Evolutionary conservation across 2,888 invertebrate genomes (phyloP).

Genomic region (Oithona nana): DNA sequence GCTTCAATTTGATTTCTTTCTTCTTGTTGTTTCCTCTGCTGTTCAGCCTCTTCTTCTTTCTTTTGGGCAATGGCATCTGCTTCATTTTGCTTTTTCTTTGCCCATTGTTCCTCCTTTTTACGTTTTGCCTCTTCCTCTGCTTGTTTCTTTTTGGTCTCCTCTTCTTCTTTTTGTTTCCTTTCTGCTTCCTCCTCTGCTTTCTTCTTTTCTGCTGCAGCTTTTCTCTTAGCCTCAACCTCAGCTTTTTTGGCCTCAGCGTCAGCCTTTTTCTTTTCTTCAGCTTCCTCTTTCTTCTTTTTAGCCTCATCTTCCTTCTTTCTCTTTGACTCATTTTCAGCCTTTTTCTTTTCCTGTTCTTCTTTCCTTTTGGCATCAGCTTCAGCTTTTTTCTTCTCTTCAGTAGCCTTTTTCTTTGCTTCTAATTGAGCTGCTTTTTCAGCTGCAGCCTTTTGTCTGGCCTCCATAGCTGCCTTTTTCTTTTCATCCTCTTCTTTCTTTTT

Average conservation of each 20-base stretch:
- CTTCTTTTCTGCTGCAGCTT: not conserved
- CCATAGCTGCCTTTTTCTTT: not conserved
- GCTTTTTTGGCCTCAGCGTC: no score
- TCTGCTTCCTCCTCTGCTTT: not conserved
- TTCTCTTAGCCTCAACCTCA: not conserved
- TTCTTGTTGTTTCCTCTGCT: not conserved
- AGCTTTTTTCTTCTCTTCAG: not conserved
- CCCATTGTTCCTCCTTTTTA: not conserved
- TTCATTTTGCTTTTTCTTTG: not conserved
- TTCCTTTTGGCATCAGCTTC: not conserved
- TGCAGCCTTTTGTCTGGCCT: not conserved
- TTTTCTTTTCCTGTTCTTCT: not conserved
- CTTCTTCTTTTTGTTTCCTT: not conserved
- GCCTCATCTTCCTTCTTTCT: not conserved
- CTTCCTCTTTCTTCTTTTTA: not conserved
- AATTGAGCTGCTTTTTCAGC: not conserved
- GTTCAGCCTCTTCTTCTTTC: not conserved
- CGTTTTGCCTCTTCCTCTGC: not conserved
- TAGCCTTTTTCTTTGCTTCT: not conserved
- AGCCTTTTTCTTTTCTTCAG: not conserved
- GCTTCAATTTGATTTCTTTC: no score
- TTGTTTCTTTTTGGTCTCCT: not conserved
- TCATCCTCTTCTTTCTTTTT: not conserved
- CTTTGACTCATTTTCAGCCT: not conserved
- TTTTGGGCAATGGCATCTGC: no score